These are phyloP conservation scores for Limnephilus auricula DNA, from an alignment of 2,888 invertebrate species.

Conservation along the genomic window DNA sequence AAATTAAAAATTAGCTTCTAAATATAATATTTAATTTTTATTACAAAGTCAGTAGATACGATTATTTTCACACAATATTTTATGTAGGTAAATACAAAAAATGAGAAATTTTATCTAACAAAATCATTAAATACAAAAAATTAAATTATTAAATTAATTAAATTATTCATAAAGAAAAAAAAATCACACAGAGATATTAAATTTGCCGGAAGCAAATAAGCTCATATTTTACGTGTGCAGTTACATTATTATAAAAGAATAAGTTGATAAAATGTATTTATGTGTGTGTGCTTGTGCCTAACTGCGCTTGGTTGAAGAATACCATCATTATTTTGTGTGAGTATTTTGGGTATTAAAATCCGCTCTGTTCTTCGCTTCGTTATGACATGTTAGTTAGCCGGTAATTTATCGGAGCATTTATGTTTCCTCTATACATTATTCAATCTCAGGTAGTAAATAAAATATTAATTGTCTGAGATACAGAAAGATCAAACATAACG, in stretches of 20 bases:
- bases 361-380: slow-evolving; percentile 19
- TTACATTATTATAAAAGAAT: too few species aligned
- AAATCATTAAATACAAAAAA: too few species aligned
- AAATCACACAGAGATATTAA: background rate
- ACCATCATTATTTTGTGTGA: background rate
- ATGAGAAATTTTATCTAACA: background rate
- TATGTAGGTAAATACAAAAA: background rate
- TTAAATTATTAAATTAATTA: too few species aligned
- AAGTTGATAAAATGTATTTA: background rate
- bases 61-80: background rate
- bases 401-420: slow-evolving; percentile 31
- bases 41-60: background rate
- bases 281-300: background rate
- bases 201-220: background rate
- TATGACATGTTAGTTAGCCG: slow-evolving; percentile 30
- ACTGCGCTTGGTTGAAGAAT: background rate
- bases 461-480: slow-evolving; percentile 35
- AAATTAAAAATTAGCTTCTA: background rate
- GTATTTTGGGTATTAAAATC: slow-evolving; percentile 14
- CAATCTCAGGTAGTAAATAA: slow-evolving; percentile 32
- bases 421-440: slow-evolving; percentile 37
- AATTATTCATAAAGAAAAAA: too few species aligned
- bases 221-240: background rate
- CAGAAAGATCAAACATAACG: slow-evolving; percentile 41
- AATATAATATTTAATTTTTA: background rate